phyloP scores from a whole-genome alignment of 1,140 invertebrate genomes.

The Arion vulgaris region DNA sequence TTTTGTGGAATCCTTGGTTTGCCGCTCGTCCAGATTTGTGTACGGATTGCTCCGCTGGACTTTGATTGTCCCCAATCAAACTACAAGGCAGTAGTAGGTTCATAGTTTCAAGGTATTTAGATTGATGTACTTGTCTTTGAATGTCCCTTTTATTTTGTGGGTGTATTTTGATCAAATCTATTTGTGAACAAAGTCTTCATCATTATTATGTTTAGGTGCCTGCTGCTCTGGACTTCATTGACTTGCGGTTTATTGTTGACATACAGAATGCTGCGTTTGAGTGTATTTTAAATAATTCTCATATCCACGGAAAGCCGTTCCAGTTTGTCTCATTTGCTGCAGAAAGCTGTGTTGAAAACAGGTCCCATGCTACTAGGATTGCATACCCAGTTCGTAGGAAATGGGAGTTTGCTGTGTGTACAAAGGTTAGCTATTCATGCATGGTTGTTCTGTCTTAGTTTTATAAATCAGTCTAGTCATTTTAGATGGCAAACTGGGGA shows the following conservation, averaged over 20 bases:
- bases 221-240: constrained; percentile 17
- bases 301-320: not conserved
- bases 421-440: not conserved
- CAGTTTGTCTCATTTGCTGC: constrained; percentile 23
- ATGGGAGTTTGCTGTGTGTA: constrained; percentile 28
- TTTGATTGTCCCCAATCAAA: too few relatives aligned
- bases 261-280: constrained; percentile 30
- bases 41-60: too few relatives aligned
- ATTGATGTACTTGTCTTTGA: too few relatives aligned
- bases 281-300: not conserved
- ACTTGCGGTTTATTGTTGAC: constrained; percentile 15
- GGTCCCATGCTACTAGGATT: not conserved
- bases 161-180: too few relatives aligned
- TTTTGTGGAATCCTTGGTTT: too few relatives aligned
- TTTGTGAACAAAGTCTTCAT: not conserved
- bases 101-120: too few relatives aligned
- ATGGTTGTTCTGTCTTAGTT: too few relatives aligned
- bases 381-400: constrained; percentile 19
- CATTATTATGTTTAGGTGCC: not conserved
- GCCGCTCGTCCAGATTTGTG: too few relatives aligned
- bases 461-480: too few relatives aligned
- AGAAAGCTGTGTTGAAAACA: not conserved
- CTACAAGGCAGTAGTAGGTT: too few relatives aligned
- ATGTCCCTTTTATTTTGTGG: too few relatives aligned
- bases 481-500: too few relatives aligned